These are phyloP conservation scores for Cyclargus thomasi DNA, from an alignment of 1,140 invertebrate genomes.

Conservation along the genomic window DNA sequence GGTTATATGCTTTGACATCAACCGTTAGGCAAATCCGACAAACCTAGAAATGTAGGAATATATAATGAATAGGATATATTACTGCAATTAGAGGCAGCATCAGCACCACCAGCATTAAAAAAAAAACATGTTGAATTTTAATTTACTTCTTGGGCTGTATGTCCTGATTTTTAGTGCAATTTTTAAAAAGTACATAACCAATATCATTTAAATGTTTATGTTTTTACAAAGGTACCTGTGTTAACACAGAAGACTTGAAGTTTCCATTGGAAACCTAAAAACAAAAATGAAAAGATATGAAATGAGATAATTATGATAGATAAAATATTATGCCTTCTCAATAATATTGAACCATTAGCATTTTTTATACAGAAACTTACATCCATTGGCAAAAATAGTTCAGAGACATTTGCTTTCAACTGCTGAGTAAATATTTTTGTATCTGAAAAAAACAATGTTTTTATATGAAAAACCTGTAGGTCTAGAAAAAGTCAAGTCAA, in stretches of 20 bases:
- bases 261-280: conserved; percentile 34
- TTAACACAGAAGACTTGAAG: conserved; percentile 36
- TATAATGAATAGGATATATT: too few relatives aligned
- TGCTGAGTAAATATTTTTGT: not conserved
- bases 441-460: not conserved
- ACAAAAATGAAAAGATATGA: not conserved
- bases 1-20: conserved; percentile 38
- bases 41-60: conserved; percentile 28
- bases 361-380: not conserved
- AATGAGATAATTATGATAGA: not conserved
- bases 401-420: not conserved
- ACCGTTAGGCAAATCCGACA: conserved; percentile 33
- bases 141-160: too few relatives aligned
- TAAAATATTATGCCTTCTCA: too few relatives aligned
- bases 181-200: too few relatives aligned
- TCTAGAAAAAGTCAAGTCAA: too few relatives aligned
- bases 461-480: not conserved
- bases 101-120: too few relatives aligned
- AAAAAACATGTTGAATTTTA: too few relatives aligned
- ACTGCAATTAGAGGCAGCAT: too few relatives aligned
- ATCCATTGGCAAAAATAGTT: not conserved
- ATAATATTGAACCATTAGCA: too few relatives aligned
- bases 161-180: too few relatives aligned
- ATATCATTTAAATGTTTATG: not conserved
- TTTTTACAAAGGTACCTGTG: conserved; percentile 31